A percentile compares a stretch with the other conserved stretches of the same genome.
These are phyloP conservation scores for Egretta garzetta DNA, from an alignment of 2,113 vertebrate genomes.

Conservation along the genomic window DNA sequence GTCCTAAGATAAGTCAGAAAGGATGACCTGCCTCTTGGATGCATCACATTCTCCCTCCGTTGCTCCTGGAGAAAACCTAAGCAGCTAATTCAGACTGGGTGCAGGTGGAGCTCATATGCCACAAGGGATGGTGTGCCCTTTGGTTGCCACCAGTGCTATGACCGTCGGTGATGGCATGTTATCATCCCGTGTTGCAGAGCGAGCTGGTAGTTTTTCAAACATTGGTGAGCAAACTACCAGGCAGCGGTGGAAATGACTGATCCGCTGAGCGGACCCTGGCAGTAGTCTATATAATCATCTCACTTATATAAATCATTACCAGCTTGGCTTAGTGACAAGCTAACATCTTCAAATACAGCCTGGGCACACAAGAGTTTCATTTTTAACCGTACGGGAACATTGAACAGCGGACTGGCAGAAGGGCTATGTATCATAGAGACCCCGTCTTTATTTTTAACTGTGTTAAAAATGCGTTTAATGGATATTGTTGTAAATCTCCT, in stretches of 20 bases:
- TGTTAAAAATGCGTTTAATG: not conserved
- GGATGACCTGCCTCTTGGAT: not conserved
- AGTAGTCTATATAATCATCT: not conserved
- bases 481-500: not conserved
- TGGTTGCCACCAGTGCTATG: not conserved
- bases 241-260: not conserved
- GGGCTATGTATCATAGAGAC: not conserved
- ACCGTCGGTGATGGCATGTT: rapidly evolving
- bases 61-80: not conserved
- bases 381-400: not conserved
- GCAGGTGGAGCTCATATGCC: not conserved
- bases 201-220: not conserved
- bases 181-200: not conserved
- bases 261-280: not conserved
- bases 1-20: not conserved
- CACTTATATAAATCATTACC: not conserved
- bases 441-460: not conserved
- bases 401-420: not conserved
- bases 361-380: not conserved
- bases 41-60: not conserved
- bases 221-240: not conserved
- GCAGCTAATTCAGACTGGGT: not conserved
- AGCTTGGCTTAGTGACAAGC: not conserved
- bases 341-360: not conserved
- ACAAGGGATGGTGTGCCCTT: not conserved